A percentile compares a stretch with the other conserved stretches of the same genome.
Evolutionary conservation across 2,888 invertebrate species (phyloP).

Genomic region (Pyrochroa serraticornis): DNA sequence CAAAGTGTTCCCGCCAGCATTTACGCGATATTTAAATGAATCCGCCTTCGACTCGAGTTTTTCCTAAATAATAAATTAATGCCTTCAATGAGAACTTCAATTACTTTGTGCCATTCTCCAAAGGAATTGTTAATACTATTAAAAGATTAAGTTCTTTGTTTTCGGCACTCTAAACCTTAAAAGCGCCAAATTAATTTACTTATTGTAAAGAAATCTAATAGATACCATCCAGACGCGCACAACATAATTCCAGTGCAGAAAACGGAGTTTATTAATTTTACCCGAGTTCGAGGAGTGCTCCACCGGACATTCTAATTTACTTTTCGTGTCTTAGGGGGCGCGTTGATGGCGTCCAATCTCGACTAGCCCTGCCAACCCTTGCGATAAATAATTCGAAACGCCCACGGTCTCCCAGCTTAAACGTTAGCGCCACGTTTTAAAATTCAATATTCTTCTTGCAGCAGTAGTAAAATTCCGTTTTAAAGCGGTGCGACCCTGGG

Average conservation of each 20-base stretch:
- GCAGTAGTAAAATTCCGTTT: slow-evolving; percentile 34
- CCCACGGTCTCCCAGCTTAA: too few species aligned
- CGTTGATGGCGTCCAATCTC: too few species aligned
- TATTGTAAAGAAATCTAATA: slow-evolving; percentile 17
- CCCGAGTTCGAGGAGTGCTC: not conserved
- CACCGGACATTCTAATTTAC: not conserved
- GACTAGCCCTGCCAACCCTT: too few species aligned
- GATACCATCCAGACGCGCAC: slow-evolving; percentile 4
- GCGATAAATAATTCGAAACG: not conserved
- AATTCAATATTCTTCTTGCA: slow-evolving; percentile 37
- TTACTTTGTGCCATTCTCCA: slow-evolving; percentile 22
- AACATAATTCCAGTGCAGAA: not conserved
- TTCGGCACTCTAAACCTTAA: slow-evolving; percentile 23
- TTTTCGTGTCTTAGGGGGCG: not conserved
- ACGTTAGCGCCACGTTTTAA: slow-evolving; percentile 18
- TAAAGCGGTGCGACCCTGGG: slow-evolving; percentile 39
- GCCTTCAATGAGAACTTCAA: slow-evolving; percentile 28
- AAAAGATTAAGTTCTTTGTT: slow-evolving; percentile 30
- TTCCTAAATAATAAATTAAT: slow-evolving; percentile 28
- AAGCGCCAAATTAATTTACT: slow-evolving; percentile 33
- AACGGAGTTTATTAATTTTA: slow-evolving; percentile 1
- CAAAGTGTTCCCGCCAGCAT: slow-evolving; percentile 13
- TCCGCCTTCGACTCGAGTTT: slow-evolving; percentile 11
- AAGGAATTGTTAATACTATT: slow-evolving; percentile 32
- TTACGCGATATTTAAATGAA: slow-evolving; percentile 18